Conservation (phyloP, 2,888 invertebrate genomes). For the Cyclophora punctaria region DNA sequence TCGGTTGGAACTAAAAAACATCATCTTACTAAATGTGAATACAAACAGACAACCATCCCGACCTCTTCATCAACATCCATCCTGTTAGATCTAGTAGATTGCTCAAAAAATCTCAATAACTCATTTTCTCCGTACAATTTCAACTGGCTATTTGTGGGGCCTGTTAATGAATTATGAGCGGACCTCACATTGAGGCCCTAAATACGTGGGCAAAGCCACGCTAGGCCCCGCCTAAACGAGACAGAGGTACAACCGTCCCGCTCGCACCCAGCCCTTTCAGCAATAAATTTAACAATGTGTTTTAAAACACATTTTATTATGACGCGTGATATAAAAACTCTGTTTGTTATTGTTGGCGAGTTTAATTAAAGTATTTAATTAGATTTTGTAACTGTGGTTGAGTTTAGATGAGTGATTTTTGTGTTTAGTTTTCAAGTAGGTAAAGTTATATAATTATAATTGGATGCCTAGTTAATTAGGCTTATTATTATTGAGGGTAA, state of each 20-base stretch:
- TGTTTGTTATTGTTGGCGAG: too few relatives aligned
- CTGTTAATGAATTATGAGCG: slow-evolving; percentile 61
- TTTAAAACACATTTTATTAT: too few relatives aligned
- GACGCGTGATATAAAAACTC: too few relatives aligned
- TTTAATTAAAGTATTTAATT: too few relatives aligned
- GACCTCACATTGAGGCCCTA: slow-evolving; percentile 67
- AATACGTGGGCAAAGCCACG: slow-evolving; percentile 52
- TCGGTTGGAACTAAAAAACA: neutral
- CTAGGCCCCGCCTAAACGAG: slow-evolving; percentile 55
- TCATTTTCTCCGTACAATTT: slow-evolving; percentile 46
- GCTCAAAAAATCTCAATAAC: slow-evolving; percentile 36
- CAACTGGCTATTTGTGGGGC: slow-evolving; percentile 45
- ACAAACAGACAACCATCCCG: neutral
- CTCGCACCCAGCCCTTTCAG: too few relatives aligned
- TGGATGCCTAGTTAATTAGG: too few relatives aligned
- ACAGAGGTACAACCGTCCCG: slow-evolving; percentile 9
- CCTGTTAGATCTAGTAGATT: slow-evolving; percentile 28
- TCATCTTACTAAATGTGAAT: neutral
- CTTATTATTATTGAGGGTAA: too few relatives aligned
- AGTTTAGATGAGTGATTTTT: too few relatives aligned
- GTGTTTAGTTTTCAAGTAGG: too few relatives aligned
- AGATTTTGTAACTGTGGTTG: too few relatives aligned
- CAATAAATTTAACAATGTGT: too few relatives aligned
- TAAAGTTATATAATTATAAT: too few relatives aligned
- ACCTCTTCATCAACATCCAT: neutral